Percentiles rank a stretch among this genome's conserved stretches.
Conservation (phyloP, 1,140 invertebrate species). For the Euschistus heros region DNA sequence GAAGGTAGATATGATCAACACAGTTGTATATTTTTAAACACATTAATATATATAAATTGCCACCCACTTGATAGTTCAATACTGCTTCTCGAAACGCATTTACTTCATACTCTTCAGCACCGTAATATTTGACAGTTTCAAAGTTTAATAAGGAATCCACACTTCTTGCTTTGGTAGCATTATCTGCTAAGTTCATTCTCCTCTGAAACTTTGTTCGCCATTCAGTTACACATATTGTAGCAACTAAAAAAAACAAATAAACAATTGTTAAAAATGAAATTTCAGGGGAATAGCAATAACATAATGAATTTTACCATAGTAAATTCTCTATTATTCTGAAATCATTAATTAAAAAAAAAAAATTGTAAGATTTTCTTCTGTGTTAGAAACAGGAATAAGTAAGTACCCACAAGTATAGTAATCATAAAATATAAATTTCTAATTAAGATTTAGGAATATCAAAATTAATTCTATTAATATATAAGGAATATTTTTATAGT, state of each 20-base stretch:
- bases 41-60: neutral
- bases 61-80: slow-evolving; percentile 60
- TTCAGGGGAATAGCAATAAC: neutral
- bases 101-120: slow-evolving; percentile 84
- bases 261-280: neutral
- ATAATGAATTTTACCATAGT: neutral
- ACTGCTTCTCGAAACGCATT: slow-evolving; percentile 72
- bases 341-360: slow-evolving; percentile 20
- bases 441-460: no score
- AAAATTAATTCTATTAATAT: no score
- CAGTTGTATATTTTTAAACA: neutral
- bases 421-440: no score
- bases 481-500: no score
- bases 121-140: slow-evolving; percentile 97
- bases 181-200: slow-evolving; percentile 86
- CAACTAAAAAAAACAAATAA: slow-evolving; percentile 43
- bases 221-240: slow-evolving; percentile 81
- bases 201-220: slow-evolving; percentile 92
- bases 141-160: slow-evolving; percentile 96
- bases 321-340: neutral
- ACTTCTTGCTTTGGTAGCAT: slow-evolving; percentile 76
- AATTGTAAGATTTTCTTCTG: no score
- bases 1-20: neutral
- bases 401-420: no score
- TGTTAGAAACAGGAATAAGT: no score